Base-by-base conservation (phyloP, 2,888 invertebrate species). In the Myopa tessellatipennis region DNA sequence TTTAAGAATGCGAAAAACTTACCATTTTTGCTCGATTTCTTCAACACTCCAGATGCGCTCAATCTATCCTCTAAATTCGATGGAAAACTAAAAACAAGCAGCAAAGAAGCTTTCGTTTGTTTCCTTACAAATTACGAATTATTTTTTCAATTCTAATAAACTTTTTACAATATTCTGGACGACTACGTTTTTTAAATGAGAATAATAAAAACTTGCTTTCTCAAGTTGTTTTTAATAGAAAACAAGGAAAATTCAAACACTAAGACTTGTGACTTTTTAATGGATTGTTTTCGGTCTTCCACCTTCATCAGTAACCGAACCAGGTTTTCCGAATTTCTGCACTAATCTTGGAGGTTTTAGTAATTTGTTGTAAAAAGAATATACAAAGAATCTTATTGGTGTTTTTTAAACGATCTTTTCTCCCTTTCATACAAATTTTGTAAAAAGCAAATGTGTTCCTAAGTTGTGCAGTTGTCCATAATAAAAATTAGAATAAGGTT, bases 151-250 rank as follows among this genome's bases (percentile, higher is more conserved):
- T 75, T 75, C 36, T 26, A 40, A 40, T 34, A 16, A 69, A 68
- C 4, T 69, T 60, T 55, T 60, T 18, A 50, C 40, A 14, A 63
- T 75, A 14, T 38, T 34, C 68, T 45, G 40, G 75, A 55, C 60
- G 7, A 60, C 75, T 75, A 18, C 45, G 75, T 75, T 75, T 69
- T 10, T 26, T n/a, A 55, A 40, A 67, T 14, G 55, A 18, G 38
- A 26, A 61, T 45, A 55, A 10, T n/a, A 65, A 4, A 34, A 65
- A 65, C 65, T 65, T 65, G 38, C 16, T 38, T 36, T 14, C 34
- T 16, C 36, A 61, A 61, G 65, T 38, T 65, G 3, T 36, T 16
- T 65, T 65, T 65, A 7, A 12, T n/a, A n/a, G 34, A 14, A 26
- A 36, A 65, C 8, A 65, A 26, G 16, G 14, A 4, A 65, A 38